Evolutionary conservation across 2,113 vertebrate species (phyloP).

Genomic region (Salvator merianae): DNA sequence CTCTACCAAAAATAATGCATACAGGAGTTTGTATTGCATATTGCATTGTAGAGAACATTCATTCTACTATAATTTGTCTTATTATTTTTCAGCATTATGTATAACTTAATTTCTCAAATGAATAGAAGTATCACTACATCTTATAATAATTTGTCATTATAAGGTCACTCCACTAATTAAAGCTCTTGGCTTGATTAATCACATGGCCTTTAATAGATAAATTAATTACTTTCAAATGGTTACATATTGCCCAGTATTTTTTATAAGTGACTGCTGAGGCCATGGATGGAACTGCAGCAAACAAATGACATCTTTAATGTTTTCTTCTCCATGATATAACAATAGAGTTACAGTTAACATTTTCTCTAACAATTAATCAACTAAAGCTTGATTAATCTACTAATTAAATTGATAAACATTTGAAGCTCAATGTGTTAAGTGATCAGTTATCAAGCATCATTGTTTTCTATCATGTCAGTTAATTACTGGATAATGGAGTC

Average conservation of each 20-base stretch:
- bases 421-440: slow-evolving; percentile 7
- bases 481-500: slow-evolving; percentile 16
- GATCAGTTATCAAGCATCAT: slow-evolving; percentile 21
- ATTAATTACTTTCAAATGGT: neutral
- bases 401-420: slow-evolving; percentile 34
- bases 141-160: neutral
- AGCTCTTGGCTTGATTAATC: neutral
- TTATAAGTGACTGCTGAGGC: neutral
- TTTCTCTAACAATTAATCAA: slow-evolving; percentile 18
- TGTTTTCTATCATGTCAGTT: slow-evolving; percentile 26
- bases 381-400: slow-evolving; percentile 37
- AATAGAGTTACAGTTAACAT: neutral
- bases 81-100: neutral
- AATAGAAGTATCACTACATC: neutral
- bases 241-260: neutral
- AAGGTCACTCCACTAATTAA: neutral
- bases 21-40: neutral
- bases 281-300: neutral
- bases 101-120: neutral
- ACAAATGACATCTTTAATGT: neutral
- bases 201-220: neutral
- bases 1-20: no score
- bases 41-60: neutral
- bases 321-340: neutral
- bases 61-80: neutral